Conservation (phyloP, 1,140 invertebrate species). For the Dreissena rostriformis region DNA sequence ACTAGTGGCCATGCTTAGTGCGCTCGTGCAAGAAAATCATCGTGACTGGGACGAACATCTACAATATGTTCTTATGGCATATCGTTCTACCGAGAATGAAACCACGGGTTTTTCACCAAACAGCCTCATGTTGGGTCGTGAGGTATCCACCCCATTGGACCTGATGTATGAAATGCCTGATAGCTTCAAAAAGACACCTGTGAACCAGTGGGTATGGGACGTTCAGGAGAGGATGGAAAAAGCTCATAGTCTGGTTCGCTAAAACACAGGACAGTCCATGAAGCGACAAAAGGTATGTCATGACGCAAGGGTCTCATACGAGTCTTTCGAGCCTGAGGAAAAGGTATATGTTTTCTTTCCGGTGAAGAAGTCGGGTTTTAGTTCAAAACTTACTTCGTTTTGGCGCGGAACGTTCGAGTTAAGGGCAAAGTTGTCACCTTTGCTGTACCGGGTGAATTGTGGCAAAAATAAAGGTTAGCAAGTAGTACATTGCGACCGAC, state of each 20-base stretch:
- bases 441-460: slow-evolving; percentile 33
- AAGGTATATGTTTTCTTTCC: slow-evolving; percentile 33
- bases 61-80: slow-evolving; percentile 46
- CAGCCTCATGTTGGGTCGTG: slow-evolving; percentile 61
- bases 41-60: background rate
- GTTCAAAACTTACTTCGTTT: slow-evolving; percentile 36
- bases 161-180: slow-evolving; percentile 35
- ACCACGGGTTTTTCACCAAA: slow-evolving; percentile 60
- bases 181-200: slow-evolving; percentile 22
- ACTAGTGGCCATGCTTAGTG: background rate
- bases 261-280: background rate
- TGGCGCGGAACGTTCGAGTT: slow-evolving; percentile 29
- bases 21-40: background rate
- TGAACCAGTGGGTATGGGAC: slow-evolving; percentile 48
- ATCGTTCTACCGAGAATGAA: slow-evolving; percentile 44
- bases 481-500: too few relatives aligned
- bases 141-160: slow-evolving; percentile 45
- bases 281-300: too few relatives aligned
- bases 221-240: slow-evolving; percentile 25
- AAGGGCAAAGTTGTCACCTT: background rate
- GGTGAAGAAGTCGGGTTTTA: background rate
- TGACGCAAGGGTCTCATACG: slow-evolving; percentile 24
- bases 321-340: slow-evolving; percentile 18
- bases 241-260: too few relatives aligned
- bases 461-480: background rate